Evolutionary conservation across 1,140 invertebrate genomes (phyloP).

Genomic region (Brachionus manjavacas): DNA sequence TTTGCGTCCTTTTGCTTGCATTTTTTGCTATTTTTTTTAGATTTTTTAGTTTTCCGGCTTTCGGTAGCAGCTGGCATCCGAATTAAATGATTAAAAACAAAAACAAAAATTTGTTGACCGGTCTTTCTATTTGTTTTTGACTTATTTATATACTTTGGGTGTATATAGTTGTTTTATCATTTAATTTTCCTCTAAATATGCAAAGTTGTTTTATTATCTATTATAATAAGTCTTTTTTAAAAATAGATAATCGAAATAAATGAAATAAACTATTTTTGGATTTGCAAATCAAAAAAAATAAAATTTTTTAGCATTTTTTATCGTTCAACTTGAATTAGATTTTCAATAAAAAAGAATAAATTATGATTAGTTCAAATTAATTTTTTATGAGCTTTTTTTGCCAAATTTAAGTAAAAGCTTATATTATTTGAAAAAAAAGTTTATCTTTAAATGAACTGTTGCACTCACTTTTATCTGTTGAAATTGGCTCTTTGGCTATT

Average conservation of each 20-base stretch:
- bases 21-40: background rate
- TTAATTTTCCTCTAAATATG: background rate
- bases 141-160: background rate
- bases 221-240: background rate
- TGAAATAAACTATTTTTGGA: constrained; percentile 16
- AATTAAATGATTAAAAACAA: background rate
- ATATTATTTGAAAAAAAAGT: background rate
- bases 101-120: background rate
- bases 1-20: background rate
- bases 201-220: background rate
- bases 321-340: constrained; percentile 23
- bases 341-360: constrained; percentile 30
- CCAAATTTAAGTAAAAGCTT: too few relatives aligned
- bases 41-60: background rate
- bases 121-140: background rate
- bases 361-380: constrained; percentile 6
- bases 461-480: background rate
- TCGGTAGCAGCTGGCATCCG: background rate
- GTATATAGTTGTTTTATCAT: background rate
- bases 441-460: background rate
- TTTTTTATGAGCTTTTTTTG: background rate
- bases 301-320: background rate
- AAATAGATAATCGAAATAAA: background rate
- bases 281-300: background rate
- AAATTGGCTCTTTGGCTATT: too few relatives aligned